Evolutionary conservation across 2,888 invertebrate species (phyloP), one percentile per base, ranked within the genome.

Genomic region (Tachina lurida): DNA sequence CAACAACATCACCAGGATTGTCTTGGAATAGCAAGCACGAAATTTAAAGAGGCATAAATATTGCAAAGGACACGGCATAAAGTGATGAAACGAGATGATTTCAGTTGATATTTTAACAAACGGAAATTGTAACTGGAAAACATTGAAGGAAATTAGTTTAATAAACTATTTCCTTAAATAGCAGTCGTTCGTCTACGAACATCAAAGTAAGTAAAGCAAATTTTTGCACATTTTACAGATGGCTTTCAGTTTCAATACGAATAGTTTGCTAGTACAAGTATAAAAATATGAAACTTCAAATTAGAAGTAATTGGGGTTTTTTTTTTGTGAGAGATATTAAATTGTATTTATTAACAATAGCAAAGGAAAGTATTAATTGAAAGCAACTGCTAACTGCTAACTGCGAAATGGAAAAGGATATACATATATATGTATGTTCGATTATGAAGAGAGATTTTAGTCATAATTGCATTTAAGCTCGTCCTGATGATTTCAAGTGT

Each of bases 51-150:
- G 49, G 60, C 19, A 60, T 17, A 73, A 60, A 60, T 22, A 15
- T 49, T 60, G 39, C 19, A 19, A 43, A 54, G 68, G 60, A 60
- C 60, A 13, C n/a, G 39, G 15, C 58, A 58, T n/a, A 47, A 67
- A 52, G 22, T 62, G 78, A 71, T 70, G 71, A 65, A 68, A 54
- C 75, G 75, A 75, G 54, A 45, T 70, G 81, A 79, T 49, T 73
- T 54, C 68, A 70, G 62, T 67, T 67, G 77, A 73, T 77, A 65
- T 78, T 76, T 79, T 77, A 81, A 84, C 78, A 84, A 84, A 84
- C 80, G 77, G 81, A 86, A 81, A 84, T 84, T 84, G 84, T 86
- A 77, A 84, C 78, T 86, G 86, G 81, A 76, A 81, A 84, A 52
- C 74, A 80, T 74, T 84, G 54, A 80, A 49, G 86, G 84, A 86